These are phyloP conservation scores for Orius laevigatus DNA, from an alignment of 1,140 invertebrate genomes.

Conservation along the genomic window DNA sequence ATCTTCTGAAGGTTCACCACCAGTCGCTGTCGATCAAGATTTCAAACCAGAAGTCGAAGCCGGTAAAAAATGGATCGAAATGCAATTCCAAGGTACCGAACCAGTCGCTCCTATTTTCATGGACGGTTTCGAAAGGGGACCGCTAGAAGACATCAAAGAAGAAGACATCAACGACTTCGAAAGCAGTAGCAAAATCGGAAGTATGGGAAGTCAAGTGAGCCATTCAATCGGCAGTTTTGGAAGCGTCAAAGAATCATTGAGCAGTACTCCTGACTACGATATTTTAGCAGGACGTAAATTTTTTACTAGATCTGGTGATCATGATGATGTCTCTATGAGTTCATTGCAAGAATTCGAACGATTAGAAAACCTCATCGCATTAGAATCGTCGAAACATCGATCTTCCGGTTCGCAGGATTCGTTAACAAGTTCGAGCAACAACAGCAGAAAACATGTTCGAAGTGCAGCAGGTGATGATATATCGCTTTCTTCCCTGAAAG, in stretches of 20 bases:
- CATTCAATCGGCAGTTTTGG: slow-evolving; percentile 60
- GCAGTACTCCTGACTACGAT: slow-evolving; percentile 72
- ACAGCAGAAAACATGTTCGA: slow-evolving; percentile 38
- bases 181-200: slow-evolving; percentile 57
- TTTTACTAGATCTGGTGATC: slow-evolving; percentile 60
- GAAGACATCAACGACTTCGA: slow-evolving; percentile 72
- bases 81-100: slow-evolving; percentile 56
- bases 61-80: slow-evolving; percentile 74
- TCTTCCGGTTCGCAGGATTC: slow-evolving; percentile 57
- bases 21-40: slow-evolving; percentile 26
- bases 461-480: slow-evolving; percentile 74
- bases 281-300: slow-evolving; percentile 58
- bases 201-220: slow-evolving; percentile 56
- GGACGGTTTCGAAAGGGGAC: slow-evolving; percentile 51
- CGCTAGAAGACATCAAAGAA: slow-evolving; percentile 82
- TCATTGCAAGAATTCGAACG: slow-evolving; percentile 89
- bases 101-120: slow-evolving; percentile 47
- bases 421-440: slow-evolving; percentile 44
- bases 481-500: slow-evolving; percentile 79
- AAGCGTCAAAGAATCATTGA: slow-evolving; percentile 57
- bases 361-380: slow-evolving; percentile 59
- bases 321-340: slow-evolving; percentile 79
- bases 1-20: slow-evolving; percentile 20
- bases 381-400: slow-evolving; percentile 41
- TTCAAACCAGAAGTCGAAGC: slow-evolving; percentile 44